Evolutionary conservation across 2,113 vertebrate species (phyloP).

Genomic region (Ictalurus furcatus): DNA sequence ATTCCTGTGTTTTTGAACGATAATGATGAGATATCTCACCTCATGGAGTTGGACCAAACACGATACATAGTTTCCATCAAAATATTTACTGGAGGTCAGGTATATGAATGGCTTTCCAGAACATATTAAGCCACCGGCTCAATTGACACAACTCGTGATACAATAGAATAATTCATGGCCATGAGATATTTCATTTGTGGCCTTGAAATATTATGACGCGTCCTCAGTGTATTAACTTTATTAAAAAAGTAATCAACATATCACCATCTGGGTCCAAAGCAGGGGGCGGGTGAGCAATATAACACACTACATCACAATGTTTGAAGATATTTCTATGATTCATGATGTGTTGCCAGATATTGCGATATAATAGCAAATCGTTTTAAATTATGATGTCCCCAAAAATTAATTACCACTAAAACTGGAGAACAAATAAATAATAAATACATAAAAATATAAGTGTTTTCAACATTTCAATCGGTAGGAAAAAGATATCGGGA

Average conservation of each 20-base stretch:
- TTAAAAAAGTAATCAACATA: background rate
- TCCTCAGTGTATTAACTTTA: too few relatives aligned
- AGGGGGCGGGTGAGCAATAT: background rate
- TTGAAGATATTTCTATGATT: background rate
- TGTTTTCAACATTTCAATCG: too few relatives aligned
- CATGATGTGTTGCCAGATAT: background rate
- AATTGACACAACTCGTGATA: background rate
- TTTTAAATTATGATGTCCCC: too few relatives aligned
- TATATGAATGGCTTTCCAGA: too few relatives aligned
- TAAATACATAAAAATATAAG: too few relatives aligned
- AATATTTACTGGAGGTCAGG: too few relatives aligned
- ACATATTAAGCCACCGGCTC: too few relatives aligned
- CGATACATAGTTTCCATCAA: background rate
- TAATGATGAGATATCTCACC: background rate
- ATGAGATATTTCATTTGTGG: background rate
- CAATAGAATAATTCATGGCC: background rate
- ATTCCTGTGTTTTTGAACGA: background rate
- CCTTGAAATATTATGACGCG: background rate
- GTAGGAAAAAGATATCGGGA: too few relatives aligned
- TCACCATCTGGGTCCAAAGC: background rate
- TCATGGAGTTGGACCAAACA: background rate
- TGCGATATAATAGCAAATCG: too few relatives aligned
- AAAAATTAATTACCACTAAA: too few relatives aligned
- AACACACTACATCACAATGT: background rate
- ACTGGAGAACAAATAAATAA: background rate